Base-by-base conservation (phyloP, 2,888 invertebrate genomes). In the Anarsia innoxiella region DNA sequence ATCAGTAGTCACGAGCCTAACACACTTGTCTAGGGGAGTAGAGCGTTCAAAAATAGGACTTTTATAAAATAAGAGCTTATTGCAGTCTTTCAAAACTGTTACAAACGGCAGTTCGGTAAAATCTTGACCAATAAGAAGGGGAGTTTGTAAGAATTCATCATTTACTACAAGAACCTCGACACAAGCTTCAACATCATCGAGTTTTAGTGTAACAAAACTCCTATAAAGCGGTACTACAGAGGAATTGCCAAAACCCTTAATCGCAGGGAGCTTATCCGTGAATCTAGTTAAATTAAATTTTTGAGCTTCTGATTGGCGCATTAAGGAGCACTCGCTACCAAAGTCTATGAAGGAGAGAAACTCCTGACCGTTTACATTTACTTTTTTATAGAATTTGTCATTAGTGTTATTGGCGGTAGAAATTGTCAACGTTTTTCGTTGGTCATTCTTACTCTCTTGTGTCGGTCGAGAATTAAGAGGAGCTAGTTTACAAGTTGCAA, bases 161-260 rank as follows among this genome's bases (percentile, higher is more conserved):
- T 2, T 2, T 8, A 33, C 33, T 25, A 33, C 33, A 12, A 9
- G n/a, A 2, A 33, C 11, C 3, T 12, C 12, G 4, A 33, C 13
- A 9, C 13, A 2, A 16, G 23, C 13, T 25, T 23, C 23, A 5
- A 33, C 25, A 23, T 33, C 33, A 13, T 33, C 33, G 9, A 25
- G 12, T 1, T 5, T 13, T 4, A 25, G 3, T 12, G 8, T 13
- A n/a, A 33, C n/a, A 3, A 12, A 1, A 2, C 12, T 4, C 25
- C 25, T 33, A n/a, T 25, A 33, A 3, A 33, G 25, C 2, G 33
- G 33, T 9, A 3, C 2, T 2, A 33, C 13, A 23, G 1, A 13
- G 10, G 23, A 23, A 25, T 33, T 33, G n/a, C 33, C 33, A 12
- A 33, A 33, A 2, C 33, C 33, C 13, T 12, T 33, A 2, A 33